A percentile compares a stretch with the other conserved stretches of the same genome.
Evolutionary conservation across 2,113 vertebrate species (phyloP).

Genomic region (Spea multiplicata): DNA sequence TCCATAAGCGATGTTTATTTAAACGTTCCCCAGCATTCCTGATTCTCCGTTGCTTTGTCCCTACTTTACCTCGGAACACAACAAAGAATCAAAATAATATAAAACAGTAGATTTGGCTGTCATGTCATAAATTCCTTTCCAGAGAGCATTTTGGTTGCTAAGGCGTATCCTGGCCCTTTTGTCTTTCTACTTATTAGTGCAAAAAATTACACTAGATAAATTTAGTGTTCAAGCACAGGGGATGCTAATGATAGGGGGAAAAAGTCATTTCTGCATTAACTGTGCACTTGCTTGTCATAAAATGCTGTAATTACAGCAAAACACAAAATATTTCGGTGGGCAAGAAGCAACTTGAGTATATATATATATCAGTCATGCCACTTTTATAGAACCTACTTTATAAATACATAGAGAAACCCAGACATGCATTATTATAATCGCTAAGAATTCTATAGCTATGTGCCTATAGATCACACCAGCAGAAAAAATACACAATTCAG

Average conservation of each 20-base stretch:
- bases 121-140: constrained; percentile 3
- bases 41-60: too few species aligned
- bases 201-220: constrained; percentile 49
- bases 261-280: not conserved
- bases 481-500: constrained; percentile 72
- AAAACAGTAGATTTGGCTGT: not conserved
- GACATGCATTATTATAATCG: not conserved
- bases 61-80: too few species aligned
- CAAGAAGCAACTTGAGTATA: too few species aligned
- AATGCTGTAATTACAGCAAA: too few species aligned
- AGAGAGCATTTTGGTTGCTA: constrained; percentile 28
- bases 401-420: not conserved
- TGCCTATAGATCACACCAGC: constrained; percentile 88
- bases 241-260: not conserved
- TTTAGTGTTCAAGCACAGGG: constrained; percentile 42
- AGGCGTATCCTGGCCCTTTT: constrained; percentile 56
- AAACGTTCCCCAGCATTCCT: too few species aligned
- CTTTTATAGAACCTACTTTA: not conserved
- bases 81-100: too few species aligned
- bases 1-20: too few species aligned
- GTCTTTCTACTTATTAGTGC: constrained; percentile 59
- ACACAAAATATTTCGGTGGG: too few species aligned
- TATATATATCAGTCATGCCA: not conserved
- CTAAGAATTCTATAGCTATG: constrained; percentile 50
- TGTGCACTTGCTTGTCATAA: too few species aligned